These are phyloP conservation scores for Zeugodacus cucurbitae DNA, from an alignment of 1,140 invertebrate species.

Conservation along the genomic window DNA sequence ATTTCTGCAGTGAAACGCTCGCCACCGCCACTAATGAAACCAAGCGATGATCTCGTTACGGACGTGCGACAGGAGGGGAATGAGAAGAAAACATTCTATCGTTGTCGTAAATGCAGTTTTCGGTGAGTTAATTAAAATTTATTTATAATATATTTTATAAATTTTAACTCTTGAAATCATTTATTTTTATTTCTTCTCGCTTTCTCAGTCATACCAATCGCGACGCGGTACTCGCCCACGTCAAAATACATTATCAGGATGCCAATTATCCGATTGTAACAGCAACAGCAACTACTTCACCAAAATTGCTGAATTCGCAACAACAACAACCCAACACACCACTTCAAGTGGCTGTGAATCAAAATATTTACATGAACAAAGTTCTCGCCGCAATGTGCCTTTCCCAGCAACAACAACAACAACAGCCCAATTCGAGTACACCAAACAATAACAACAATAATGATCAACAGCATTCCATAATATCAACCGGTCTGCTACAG, in stretches of 20 bases:
- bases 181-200: not conserved
- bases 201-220: constrained; percentile 71
- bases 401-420: constrained; percentile 49
- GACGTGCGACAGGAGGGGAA: constrained; percentile 62
- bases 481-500: constrained; percentile 55
- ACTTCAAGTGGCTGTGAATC: constrained; percentile 57
- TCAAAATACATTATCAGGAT: constrained; percentile 72
- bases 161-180: too few relatives aligned
- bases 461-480: constrained; percentile 53
- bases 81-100: constrained; percentile 74
- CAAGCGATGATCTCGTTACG: constrained; percentile 61
- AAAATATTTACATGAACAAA: constrained; percentile 63
- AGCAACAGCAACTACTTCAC: constrained; percentile 32
- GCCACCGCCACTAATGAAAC: constrained; percentile 49
- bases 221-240: constrained; percentile 74
- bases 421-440: constrained; percentile 5
- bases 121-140: constrained; percentile 69
- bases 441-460: constrained; percentile 35
- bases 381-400: constrained; percentile 64
- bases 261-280: constrained; percentile 54
- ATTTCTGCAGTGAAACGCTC: constrained; percentile 66
- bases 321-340: constrained; percentile 50
- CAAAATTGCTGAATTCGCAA: constrained; percentile 17
- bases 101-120: constrained; percentile 87
- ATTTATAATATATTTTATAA: constrained; percentile 19